These are phyloP conservation scores for Pagetopsis macropterus DNA, from an alignment of 2,797 vertebrate genomes.

Conservation along the genomic window DNA sequence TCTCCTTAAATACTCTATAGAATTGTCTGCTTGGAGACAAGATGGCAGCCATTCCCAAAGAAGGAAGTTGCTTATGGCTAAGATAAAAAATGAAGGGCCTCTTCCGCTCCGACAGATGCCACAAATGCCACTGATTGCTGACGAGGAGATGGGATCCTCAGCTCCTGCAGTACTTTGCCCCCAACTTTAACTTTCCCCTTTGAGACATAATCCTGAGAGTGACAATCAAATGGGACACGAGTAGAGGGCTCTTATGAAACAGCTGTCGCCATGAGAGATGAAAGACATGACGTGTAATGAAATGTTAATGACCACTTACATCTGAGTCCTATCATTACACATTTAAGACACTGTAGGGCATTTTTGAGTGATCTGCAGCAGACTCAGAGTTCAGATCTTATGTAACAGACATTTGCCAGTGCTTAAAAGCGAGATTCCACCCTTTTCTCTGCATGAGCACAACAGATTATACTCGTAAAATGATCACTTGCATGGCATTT, in stretches of 20 bases:
- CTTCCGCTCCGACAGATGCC: slow-evolving; percentile 38
- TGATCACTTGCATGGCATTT: slow-evolving; percentile 18
- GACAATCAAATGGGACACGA: slow-evolving; percentile 52
- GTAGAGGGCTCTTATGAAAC: slow-evolving; percentile 64
- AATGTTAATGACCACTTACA: slow-evolving; percentile 72
- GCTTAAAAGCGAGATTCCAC: slow-evolving; percentile 15
- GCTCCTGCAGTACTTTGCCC: slow-evolving; percentile 20
- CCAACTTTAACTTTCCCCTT: slow-evolving; percentile 36
- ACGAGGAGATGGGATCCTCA: slow-evolving; percentile 17
- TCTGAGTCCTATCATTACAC: slow-evolving; percentile 61
- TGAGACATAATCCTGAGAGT: slow-evolving; percentile 42
- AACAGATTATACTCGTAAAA: slow-evolving; percentile 23
- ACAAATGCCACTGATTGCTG: slow-evolving; percentile 19
- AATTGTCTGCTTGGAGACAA: slow-evolving; percentile 30
- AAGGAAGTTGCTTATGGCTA: slow-evolving; percentile 32
- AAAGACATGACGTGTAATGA: slow-evolving; percentile 57
- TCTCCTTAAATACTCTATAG: slow-evolving; percentile 41
- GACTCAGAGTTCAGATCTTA: slow-evolving; percentile 43
- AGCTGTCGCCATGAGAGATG: slow-evolving; percentile 52
- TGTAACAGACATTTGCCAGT: slow-evolving; percentile 26
- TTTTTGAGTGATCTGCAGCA: slow-evolving; percentile 40
- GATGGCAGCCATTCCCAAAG: slow-evolving; percentile 38
- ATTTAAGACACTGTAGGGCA: slow-evolving; percentile 44
- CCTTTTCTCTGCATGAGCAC: slow-evolving; percentile 28
- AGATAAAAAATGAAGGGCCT: slow-evolving; percentile 46